These are phyloP conservation scores for Berghia stephanieae DNA, from an alignment of 1,140 invertebrate species.

Conservation along the genomic window DNA sequence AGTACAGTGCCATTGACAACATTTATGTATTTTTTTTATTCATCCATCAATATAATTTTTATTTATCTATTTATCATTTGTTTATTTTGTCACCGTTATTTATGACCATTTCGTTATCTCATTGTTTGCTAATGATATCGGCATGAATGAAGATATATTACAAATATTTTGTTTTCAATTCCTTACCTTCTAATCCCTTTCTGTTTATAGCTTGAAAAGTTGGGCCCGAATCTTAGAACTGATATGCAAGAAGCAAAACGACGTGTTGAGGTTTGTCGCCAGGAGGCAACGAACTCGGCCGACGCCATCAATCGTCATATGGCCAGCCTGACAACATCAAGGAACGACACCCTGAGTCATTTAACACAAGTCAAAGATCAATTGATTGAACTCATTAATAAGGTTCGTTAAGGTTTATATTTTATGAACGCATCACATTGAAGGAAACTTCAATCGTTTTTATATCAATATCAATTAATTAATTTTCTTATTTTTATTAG, in stretches of 20 bases:
- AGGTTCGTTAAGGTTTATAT: constrained; percentile 15
- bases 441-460: no score
- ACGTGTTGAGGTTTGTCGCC: neutral
- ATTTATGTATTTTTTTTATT: no score
- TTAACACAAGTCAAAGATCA: neutral
- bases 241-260: neutral
- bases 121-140: no score
- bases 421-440: no score
- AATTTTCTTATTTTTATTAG: neutral
- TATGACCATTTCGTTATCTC: no score
- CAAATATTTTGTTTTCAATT: no score
- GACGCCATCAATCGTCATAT: neutral
- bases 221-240: neutral
- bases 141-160: no score
- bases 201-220: constrained; percentile 3
- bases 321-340: constrained; percentile 1
- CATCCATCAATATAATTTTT: no score
- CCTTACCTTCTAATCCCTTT: no score
- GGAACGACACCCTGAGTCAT: neutral
- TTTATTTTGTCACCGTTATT: no score
- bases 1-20: no score
- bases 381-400: neutral
- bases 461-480: neutral
- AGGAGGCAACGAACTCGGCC: neutral
- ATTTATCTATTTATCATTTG: no score